Conservation (phyloP, 2,113 vertebrate genomes). For the Myanophis thanlyinensis region DNA sequence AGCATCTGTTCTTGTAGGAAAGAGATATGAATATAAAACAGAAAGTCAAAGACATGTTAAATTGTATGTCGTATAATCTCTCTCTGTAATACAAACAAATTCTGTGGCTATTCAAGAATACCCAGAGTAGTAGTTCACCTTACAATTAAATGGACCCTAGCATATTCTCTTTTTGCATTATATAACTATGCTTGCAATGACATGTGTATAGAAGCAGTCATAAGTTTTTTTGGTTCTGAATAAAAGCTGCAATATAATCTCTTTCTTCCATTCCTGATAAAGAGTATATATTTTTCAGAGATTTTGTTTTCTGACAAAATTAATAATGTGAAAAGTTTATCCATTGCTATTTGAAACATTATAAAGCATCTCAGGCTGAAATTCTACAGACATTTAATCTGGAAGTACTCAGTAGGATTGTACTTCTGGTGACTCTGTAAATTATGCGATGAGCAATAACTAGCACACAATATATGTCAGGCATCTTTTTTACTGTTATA, state of each 20-base stretch:
- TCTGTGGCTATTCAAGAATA: background rate
- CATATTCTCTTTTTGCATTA: background rate
- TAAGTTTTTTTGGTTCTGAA: background rate
- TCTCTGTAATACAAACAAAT: background rate
- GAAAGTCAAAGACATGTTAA: constrained; percentile 18
- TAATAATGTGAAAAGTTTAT: background rate
- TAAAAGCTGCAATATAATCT: background rate
- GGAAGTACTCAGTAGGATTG: background rate
- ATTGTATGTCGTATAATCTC: background rate
- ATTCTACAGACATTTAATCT: background rate
- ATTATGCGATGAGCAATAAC: background rate
- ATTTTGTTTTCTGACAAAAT: background rate
- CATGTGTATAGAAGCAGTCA: background rate
- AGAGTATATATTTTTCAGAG: background rate
- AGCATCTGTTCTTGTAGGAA: constrained; percentile 21
- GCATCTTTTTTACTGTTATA: background rate
- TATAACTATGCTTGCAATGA: background rate
- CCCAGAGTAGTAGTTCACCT: constrained; percentile 3
- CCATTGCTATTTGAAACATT: background rate
- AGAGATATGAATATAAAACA: constrained; percentile 17
- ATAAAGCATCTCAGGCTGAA: background rate
- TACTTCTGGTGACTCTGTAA: background rate
- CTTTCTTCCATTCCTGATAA: background rate
- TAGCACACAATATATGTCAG: background rate
- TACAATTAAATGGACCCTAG: background rate